phyloP scores from a whole-genome alignment of 2,888 invertebrate species.

The Sesia apiformis region DNA sequence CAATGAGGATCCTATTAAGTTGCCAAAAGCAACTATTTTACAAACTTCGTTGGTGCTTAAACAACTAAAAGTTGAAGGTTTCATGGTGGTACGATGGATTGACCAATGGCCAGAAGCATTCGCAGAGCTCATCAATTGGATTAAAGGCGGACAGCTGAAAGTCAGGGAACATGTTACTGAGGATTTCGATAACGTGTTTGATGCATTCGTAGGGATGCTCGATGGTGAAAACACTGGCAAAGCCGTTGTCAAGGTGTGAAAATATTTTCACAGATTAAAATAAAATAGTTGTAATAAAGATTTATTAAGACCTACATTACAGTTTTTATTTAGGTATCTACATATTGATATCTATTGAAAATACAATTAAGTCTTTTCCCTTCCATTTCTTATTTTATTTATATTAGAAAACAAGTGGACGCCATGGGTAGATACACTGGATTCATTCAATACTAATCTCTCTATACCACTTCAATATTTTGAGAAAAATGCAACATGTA shows the following conservation, averaged over 20 bases:
- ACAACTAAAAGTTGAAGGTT: slow-evolving; percentile 78
- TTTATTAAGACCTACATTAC: too few relatives aligned
- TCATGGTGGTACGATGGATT: slow-evolving; percentile 64
- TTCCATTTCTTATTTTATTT: too few relatives aligned
- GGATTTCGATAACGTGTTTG: slow-evolving; percentile 80
- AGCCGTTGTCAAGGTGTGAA: slow-evolving; percentile 77
- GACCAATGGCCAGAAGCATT: slow-evolving; percentile 75
- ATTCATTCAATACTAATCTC: too few relatives aligned
- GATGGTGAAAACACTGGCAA: slow-evolving; percentile 80
- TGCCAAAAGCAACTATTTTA: slow-evolving; percentile 49
- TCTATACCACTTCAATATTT: too few relatives aligned
- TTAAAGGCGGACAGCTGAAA: slow-evolving; percentile 77
- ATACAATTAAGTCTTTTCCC: too few relatives aligned
- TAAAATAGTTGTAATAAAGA: too few relatives aligned
- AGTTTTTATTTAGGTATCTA: too few relatives aligned
- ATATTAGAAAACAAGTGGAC: too few relatives aligned
- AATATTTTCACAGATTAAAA: too few relatives aligned
- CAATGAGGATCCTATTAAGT: slow-evolving; percentile 27
- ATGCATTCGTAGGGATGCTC: slow-evolving; percentile 78
- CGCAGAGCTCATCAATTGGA: slow-evolving; percentile 72
- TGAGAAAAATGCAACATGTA: too few relatives aligned
- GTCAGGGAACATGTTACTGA: slow-evolving; percentile 78
- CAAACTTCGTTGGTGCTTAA: slow-evolving; percentile 72
- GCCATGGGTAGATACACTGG: too few relatives aligned
- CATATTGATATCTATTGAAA: too few relatives aligned